Evolutionary conservation across 2,888 invertebrate genomes (phyloP).

Genomic region (Scaptomyza caliginosa): DNA sequence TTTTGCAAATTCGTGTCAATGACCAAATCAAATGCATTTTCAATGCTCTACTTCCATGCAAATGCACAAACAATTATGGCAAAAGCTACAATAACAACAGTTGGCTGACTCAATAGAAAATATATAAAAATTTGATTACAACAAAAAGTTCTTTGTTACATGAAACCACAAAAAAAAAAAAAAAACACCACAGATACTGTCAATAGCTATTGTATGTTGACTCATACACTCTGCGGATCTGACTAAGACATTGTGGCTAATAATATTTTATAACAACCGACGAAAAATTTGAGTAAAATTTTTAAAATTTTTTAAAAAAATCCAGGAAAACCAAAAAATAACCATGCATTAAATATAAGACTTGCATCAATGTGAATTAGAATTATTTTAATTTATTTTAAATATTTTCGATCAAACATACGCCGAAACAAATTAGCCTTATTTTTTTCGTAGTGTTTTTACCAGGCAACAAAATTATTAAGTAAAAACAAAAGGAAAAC

Average conservation of each 20-base stretch:
- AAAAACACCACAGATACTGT: constrained; percentile 25
- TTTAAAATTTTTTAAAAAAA: too few species aligned
- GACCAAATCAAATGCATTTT: constrained; percentile 65
- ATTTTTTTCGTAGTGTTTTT: too few species aligned
- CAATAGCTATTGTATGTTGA: constrained; percentile 35
- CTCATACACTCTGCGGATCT: constrained; percentile 37
- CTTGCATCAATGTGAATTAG: too few species aligned
- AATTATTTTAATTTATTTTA: too few species aligned
- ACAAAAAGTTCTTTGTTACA: constrained; percentile 42
- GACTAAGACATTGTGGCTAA: constrained; percentile 26
- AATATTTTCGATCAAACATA: too few species aligned
- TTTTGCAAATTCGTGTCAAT: constrained; percentile 71
- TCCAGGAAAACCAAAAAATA: too few species aligned
- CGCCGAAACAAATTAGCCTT: too few species aligned
- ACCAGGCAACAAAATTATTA: too few species aligned
- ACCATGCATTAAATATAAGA: too few species aligned
- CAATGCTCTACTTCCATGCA: constrained; percentile 59
- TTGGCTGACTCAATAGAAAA: constrained; percentile 38
- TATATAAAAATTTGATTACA: constrained; percentile 63
- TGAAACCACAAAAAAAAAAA: constrained; percentile 31
- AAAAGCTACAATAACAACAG: constrained; percentile 17
- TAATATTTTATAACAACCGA: not conserved
- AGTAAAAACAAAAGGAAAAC: too few species aligned
- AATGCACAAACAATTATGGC: constrained; percentile 50
- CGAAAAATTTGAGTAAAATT: not conserved